phyloP scores from a whole-genome alignment of 2,797 vertebrate genomes.

The Poeciliopsis infans region DNA sequence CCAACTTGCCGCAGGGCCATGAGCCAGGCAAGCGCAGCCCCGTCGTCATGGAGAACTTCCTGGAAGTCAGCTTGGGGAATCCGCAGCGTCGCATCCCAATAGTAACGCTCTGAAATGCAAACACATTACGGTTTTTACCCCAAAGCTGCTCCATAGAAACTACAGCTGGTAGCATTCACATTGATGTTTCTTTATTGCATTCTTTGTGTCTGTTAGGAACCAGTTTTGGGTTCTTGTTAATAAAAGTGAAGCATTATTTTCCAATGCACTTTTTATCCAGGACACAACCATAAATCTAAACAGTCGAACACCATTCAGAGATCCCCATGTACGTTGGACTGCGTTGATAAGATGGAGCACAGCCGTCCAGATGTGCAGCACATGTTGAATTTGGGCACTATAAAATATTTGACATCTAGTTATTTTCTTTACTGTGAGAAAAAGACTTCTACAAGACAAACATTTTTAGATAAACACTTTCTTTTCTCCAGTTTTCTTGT shows the following conservation, averaged over 20 bases:
- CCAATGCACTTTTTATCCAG: not conserved
- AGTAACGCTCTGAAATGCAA: conserved; percentile 80
- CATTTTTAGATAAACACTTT: not conserved
- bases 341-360: conserved; percentile 18
- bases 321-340: not conserved
- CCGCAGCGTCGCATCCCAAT: conserved; percentile 87
- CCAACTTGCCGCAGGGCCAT: conserved; percentile 85
- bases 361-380: conserved; percentile 31
- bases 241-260: not conserved
- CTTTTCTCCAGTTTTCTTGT: not conserved
- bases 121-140: not conserved
- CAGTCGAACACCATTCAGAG: not conserved
- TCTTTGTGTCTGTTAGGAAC: not conserved
- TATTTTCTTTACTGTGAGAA: not conserved
- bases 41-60: conserved; percentile 84
- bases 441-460: not conserved
- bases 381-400: not conserved
- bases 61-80: conserved; percentile 87
- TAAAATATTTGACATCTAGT: conserved; percentile 15
- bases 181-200: not conserved
- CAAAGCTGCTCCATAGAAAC: not conserved
- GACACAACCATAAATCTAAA: not conserved
- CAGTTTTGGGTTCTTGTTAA: not conserved
- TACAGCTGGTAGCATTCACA: not conserved
- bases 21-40: conserved; percentile 88